Percentiles rank a stretch among this genome's conserved stretches.
Conservation (phyloP, 2,797 vertebrate species). For the Dendrocincla fuliginosa region DNA sequence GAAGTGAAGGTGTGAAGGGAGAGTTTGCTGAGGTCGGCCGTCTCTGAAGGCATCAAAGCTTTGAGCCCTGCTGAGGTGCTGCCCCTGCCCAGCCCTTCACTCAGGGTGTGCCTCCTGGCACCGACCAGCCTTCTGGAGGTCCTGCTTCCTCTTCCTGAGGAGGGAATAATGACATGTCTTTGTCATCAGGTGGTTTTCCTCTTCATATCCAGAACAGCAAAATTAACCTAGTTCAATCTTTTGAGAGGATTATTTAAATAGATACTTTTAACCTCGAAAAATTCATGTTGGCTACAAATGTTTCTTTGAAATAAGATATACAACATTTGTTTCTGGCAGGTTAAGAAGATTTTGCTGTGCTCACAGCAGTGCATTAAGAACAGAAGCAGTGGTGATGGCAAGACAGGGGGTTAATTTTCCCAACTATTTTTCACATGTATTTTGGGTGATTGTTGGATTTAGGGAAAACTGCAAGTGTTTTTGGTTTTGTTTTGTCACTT, state of each 20-base stretch:
- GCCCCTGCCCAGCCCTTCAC: background rate
- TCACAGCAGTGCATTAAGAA: background rate
- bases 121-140: background rate
- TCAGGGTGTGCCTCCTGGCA: accelerated
- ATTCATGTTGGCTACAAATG: background rate
- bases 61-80: background rate
- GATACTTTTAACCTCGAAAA: background rate
- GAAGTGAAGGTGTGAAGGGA: background rate
- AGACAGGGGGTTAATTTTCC: background rate
- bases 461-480: background rate
- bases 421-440: accelerated
- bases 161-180: background rate
- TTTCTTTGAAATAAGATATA: background rate
- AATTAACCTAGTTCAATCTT: background rate
- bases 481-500: background rate
- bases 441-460: background rate
- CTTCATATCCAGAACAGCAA: background rate
- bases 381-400: background rate
- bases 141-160: background rate
- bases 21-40: background rate
- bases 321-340: background rate
- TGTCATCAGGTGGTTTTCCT: background rate
- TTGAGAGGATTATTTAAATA: background rate
- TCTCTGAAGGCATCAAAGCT: background rate
- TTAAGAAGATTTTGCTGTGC: background rate